Percentiles rank a stretch among this genome's conserved stretches.
Evolutionary conservation across 2,888 invertebrate species (phyloP).

Genomic region (Sympetrum striolatum): DNA sequence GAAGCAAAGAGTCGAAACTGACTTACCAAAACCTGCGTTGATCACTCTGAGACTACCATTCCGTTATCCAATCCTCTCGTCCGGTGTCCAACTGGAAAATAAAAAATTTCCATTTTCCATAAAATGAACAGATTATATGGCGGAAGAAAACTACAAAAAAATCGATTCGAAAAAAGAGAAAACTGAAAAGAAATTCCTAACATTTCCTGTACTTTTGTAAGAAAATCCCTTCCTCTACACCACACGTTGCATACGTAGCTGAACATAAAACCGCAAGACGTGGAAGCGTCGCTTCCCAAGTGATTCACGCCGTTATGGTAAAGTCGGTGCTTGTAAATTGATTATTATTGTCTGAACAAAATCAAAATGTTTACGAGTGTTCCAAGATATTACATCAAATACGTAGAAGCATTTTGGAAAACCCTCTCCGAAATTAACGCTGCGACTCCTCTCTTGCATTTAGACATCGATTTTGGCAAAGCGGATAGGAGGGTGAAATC

Average conservation of each 20-base stretch:
- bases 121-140: too few relatives aligned
- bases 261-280: too few relatives aligned
- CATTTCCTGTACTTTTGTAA: too few relatives aligned
- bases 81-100: too few relatives aligned
- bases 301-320: not conserved
- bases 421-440: not conserved
- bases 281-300: not conserved
- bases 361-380: not conserved
- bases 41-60: not conserved
- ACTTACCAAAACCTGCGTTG: not conserved
- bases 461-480: not conserved
- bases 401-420: not conserved
- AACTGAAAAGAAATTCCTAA: too few relatives aligned
- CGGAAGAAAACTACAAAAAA: too few relatives aligned
- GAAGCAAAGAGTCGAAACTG: not conserved
- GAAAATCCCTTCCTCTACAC: too few relatives aligned
- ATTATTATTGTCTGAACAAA: not conserved
- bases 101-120: too few relatives aligned
- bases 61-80: not conserved
- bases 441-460: slow-evolving; percentile 4
- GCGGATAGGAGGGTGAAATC: slow-evolving; percentile 1
- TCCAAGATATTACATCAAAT: not conserved
- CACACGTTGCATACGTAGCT: too few relatives aligned
- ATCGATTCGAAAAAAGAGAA: too few relatives aligned
- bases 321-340: not conserved